Base-by-base conservation (phyloP, 2,888 invertebrate species). In the Halictus ligatus region DNA sequence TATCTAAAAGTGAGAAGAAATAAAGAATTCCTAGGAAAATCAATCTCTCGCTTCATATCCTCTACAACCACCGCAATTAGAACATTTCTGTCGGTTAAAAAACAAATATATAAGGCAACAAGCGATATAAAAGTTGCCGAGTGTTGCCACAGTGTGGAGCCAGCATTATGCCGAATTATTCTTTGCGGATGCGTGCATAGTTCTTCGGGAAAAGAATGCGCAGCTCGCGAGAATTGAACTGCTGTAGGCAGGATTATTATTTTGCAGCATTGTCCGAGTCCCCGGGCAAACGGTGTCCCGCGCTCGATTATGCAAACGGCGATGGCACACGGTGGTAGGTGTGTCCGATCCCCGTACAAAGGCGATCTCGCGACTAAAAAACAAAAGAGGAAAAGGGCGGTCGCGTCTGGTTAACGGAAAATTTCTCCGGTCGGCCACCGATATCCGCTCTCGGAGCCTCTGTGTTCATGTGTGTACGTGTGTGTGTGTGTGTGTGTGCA, bases 401-500 rank as follows among this genome's bases (percentile, higher is more conserved):
- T 69, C 75, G 80, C 72, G 78, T 25, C 75, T 54, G 81, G 73
- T 54, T 87, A 80, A 84, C 87, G 80, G 87, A 83, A 88, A 81
- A 78, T 81, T 88, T 80, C 78, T 74, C 76, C 69, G 74, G 40
- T 74, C 64, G 46, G 21, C n/a, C 77, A 48, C 74, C 54, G 54
- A 54, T 54, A 54, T 54, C 54, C 10, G 21, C 54, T 54, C 18
- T 35, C 21, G 54, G 21, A 21, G 54, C 8, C 54, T 21, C 21
- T 21, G 79, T 48, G 81, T 74, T n/a, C n/a, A n/a, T n/a, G n/a
- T n/a, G n/a, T n/a, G n/a, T n/a, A n/a, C n/a, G n/a, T n/a, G 35
- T 35, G 35, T 35, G 35, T 35, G 35, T 35, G 35, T 35, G 35
- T 35, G 35, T 35, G 35, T 35, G 35, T 35, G 35, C 35, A 73